Percentiles rank a stretch among this genome's conserved stretches.
Evolutionary conservation across 2,888 invertebrate species (phyloP).

Genomic region (Tetrapedia diversipes): DNA sequence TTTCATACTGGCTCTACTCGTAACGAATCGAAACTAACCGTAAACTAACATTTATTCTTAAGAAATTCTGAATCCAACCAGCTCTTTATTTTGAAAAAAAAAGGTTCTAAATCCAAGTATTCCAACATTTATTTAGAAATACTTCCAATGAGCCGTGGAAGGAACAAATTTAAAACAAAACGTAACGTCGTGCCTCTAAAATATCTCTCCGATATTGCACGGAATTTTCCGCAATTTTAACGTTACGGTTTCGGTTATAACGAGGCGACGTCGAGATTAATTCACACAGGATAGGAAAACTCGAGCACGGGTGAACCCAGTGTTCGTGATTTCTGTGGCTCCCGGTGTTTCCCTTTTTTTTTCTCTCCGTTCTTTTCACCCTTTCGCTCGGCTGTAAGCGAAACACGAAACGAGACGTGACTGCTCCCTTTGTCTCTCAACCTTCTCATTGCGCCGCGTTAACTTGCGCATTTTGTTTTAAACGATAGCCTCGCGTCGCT

Average conservation of each 20-base stretch:
- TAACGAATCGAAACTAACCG: no score
- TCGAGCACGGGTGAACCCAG: conserved; percentile 37
- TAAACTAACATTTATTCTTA: no score
- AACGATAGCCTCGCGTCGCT: not conserved
- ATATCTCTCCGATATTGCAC: no score
- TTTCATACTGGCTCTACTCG: no score
- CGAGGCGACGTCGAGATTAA: conserved; percentile 10
- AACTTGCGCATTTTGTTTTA: conserved; percentile 4
- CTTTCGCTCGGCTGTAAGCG: conserved; percentile 16
- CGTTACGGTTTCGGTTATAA: not conserved
- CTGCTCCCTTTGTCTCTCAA: conserved; percentile 32
- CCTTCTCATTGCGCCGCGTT: not conserved
- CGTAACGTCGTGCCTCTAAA: no score
- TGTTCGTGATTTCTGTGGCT: conserved; percentile 26
- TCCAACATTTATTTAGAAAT: no score
- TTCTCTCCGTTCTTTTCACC: no score
- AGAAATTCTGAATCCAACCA: no score
- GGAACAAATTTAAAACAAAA: no score
- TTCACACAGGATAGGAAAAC: conserved; percentile 21
- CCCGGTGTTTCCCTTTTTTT: conserved; percentile 16
- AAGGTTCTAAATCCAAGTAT: no score
- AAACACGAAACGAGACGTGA: conserved; percentile 33
- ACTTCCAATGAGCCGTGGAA: no score
- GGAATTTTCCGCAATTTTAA: not conserved
- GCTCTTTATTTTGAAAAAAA: no score